Conservation (phyloP, 2,888 invertebrate genomes). For the Acanthosepion pharaonis region DNA sequence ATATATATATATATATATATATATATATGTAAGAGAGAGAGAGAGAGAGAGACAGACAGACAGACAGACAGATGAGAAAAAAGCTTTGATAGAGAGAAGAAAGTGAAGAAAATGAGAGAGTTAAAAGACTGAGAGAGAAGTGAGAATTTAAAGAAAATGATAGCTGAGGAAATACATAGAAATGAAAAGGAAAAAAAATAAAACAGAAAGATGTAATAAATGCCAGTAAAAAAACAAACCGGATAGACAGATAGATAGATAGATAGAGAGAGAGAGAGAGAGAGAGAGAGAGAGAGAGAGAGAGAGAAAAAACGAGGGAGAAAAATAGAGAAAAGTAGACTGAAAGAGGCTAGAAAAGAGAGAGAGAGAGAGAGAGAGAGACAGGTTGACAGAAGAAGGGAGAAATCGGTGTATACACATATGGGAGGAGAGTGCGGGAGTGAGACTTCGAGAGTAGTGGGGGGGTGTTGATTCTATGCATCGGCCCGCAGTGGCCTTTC, state of each 20-base stretch:
- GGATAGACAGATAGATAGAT: neutral
- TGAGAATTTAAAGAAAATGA: neutral
- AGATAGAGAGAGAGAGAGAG: neutral
- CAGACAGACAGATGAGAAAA: neutral
- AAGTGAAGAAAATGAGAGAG: neutral
- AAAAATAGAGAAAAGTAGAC: neutral
- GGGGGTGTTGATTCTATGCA: neutral
- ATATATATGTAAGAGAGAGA: too few species aligned
- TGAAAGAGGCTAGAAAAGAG: neutral
- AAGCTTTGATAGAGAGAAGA: neutral
- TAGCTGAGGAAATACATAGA: neutral
- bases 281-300: neutral
- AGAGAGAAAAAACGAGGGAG: neutral
- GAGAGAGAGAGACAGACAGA: too few species aligned
- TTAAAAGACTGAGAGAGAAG: too few species aligned
- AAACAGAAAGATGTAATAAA: too few species aligned
- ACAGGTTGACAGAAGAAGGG: neutral
- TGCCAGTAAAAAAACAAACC: too few species aligned
- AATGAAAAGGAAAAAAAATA: neutral
- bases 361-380: neutral
- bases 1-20: too few species aligned
- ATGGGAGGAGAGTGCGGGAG: neutral
- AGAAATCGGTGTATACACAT: too few species aligned
- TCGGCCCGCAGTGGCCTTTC: neutral
- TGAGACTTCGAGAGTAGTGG: neutral